Conservation (phyloP, 2,113 vertebrate species). For the Oreochromis niloticus region DNA sequence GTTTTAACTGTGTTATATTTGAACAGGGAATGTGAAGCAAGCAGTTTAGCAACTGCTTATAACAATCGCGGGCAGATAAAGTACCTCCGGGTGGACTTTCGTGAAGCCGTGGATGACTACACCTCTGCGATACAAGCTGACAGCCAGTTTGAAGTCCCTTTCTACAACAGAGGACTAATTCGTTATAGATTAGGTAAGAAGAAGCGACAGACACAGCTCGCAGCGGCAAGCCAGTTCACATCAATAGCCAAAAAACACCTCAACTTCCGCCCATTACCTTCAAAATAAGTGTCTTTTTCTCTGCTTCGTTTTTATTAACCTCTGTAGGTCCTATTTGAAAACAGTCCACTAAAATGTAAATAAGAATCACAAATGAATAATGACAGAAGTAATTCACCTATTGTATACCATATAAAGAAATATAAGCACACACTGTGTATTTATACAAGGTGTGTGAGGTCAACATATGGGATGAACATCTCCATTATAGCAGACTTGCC, state of each 20-base stretch:
- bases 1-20: background rate
- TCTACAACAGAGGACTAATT: slow-evolving; percentile 93
- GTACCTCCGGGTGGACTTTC: slow-evolving; percentile 89
- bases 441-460: background rate
- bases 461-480: background rate
- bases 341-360: background rate
- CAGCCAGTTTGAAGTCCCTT: slow-evolving; percentile 78
- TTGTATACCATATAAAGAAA: background rate
- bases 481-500: background rate
- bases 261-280: background rate
- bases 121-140: slow-evolving; percentile 76
- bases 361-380: background rate
- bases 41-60: slow-evolving; percentile 77
- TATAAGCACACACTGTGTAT: background rate
- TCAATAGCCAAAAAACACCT: rapidly evolving
- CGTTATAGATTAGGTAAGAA: slow-evolving; percentile 85
- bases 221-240: background rate
- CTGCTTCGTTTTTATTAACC: background rate
- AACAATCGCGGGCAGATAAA: slow-evolving; percentile 91
- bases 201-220: background rate
- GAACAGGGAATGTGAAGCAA: slow-evolving; percentile 61
- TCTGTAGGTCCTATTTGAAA: background rate
- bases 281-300: background rate
- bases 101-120: slow-evolving; percentile 88
- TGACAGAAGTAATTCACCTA: background rate